These are phyloP conservation scores for Papilio machaon DNA, from an alignment of 1,140 invertebrate species.

Conservation along the genomic window DNA sequence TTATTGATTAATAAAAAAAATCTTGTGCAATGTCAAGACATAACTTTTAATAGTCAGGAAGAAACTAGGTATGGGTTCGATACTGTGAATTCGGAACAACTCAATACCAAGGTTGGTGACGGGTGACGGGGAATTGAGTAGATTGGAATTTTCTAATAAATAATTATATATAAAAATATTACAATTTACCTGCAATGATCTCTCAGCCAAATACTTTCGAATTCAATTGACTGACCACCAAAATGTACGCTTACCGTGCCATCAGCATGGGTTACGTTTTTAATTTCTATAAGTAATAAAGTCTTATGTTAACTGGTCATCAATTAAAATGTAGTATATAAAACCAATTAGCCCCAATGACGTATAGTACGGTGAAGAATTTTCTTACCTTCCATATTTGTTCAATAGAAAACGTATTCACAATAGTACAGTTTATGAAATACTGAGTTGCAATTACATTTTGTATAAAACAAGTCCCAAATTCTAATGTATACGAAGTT, in stretches of 20 bases:
- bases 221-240: background rate
- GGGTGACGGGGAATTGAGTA: too few species aligned
- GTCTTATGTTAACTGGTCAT: background rate
- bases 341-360: background rate
- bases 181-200: constrained; percentile 30
- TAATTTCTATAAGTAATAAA: constrained; percentile 16
- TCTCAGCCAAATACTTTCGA: constrained; percentile 31
- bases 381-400: constrained; percentile 9
- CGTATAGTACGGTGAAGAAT: background rate
- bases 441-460: background rate
- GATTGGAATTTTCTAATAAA: background rate
- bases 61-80: too few species aligned
- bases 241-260: constrained; percentile 22
- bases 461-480: background rate
- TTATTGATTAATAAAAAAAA: too few species aligned
- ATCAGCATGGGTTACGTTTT: background rate
- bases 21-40: too few species aligned
- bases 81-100: too few species aligned
- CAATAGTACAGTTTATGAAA: background rate
- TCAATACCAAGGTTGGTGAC: too few species aligned
- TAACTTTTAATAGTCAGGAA: too few species aligned
- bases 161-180: background rate
- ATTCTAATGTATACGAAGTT: background rate
- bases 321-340: background rate
- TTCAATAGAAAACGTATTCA: background rate